phyloP scores from a whole-genome alignment of 2,797 vertebrate genomes.

The Chrysocyon brachyurus region DNA sequence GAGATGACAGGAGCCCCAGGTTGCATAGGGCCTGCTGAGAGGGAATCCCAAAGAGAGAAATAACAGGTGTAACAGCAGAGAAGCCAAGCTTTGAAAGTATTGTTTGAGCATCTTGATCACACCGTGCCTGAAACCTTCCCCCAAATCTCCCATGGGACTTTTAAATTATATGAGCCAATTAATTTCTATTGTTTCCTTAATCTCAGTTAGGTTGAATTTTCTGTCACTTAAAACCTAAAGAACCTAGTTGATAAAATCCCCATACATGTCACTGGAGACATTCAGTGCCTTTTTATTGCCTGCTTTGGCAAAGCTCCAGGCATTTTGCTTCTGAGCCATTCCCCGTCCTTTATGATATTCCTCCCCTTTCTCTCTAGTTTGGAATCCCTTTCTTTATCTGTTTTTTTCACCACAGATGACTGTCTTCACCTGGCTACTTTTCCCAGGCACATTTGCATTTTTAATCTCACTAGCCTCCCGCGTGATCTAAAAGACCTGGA shows the following conservation, averaged over 20 bases:
- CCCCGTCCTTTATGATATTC: neutral
- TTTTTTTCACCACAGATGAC: neutral
- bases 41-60: neutral
- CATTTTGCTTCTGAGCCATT: neutral
- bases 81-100: neutral
- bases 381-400: neutral
- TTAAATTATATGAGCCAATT: constrained; percentile 1
- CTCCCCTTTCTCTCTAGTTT: neutral
- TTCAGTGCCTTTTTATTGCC: neutral
- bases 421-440: neutral
- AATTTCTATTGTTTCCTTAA: neutral
- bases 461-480: neutral
- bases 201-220: neutral
- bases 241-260: neutral
- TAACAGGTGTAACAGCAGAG: neutral
- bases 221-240: constrained; percentile 44
- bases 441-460: neutral
- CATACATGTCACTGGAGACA: neutral
- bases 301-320: neutral
- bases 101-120: neutral
- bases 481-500: neutral
- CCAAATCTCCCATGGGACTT: neutral
- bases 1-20: neutral
- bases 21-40: neutral
- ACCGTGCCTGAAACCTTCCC: neutral